These are phyloP conservation scores for Colinus virginianus DNA, from an alignment of 2,113 vertebrate genomes.

Conservation along the genomic window DNA sequence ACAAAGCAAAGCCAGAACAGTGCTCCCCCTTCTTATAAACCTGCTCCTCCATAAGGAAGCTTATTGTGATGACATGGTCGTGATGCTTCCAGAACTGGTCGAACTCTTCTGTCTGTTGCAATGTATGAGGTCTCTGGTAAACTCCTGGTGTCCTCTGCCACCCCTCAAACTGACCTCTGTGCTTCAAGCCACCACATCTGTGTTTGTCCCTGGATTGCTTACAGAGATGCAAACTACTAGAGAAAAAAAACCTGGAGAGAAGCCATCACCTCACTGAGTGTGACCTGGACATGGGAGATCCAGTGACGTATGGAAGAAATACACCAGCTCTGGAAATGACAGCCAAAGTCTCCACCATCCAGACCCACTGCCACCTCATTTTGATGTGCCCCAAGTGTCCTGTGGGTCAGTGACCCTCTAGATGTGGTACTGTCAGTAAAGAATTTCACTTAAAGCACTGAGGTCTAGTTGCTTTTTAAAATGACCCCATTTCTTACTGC, in stretches of 20 bases:
- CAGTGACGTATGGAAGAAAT: not conserved
- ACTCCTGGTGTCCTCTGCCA: not conserved
- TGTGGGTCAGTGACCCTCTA: not conserved
- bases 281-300: not conserved
- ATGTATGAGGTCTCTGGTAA: not conserved
- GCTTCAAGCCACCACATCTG: not conserved
- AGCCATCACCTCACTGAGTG: not conserved
- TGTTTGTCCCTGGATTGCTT: not conserved
- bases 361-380: not conserved
- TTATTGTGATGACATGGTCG: not conserved
- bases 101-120: not conserved
- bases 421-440: not conserved
- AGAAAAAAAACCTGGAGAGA: not conserved
- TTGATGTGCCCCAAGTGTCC: not conserved
- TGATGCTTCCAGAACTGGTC: not conserved
- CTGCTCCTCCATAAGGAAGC: not conserved
- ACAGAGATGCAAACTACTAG: rapidly evolving
- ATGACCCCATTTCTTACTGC: not conserved
- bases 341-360: not conserved
- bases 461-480: not conserved
- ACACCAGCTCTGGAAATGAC: not conserved
- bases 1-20: not conserved
- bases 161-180: not conserved
- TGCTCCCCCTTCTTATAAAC: not conserved
- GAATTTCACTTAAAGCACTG: not conserved